These are phyloP conservation scores for Dromas ardeola DNA, from an alignment of 2,113 vertebrate species.

Conservation along the genomic window DNA sequence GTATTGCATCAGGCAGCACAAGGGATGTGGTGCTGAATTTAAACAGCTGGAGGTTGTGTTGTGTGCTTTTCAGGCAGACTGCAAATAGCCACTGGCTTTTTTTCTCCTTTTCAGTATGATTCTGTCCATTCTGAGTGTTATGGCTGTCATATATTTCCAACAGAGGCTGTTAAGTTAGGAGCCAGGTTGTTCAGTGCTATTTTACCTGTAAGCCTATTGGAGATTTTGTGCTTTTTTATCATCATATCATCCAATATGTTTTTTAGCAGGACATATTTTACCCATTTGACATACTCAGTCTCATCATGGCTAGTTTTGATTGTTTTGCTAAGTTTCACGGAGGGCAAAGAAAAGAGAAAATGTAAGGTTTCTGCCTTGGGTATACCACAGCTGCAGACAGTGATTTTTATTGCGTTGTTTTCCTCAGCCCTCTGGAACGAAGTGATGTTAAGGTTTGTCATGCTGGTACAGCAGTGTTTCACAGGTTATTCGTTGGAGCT, in stretches of 20 bases:
- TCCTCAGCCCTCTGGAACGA: not conserved
- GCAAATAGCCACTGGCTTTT: not conserved
- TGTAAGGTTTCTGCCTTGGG: not conserved
- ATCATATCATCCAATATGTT: not conserved
- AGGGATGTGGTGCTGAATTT: not conserved
- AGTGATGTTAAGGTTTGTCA: not conserved
- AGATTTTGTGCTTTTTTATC: not conserved
- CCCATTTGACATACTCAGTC: not conserved
- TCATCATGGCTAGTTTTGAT: not conserved
- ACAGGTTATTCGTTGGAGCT: not conserved
- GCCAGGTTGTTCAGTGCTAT: not conserved
- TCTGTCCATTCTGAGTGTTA: not conserved
- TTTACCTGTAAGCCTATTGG: not conserved
- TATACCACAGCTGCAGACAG: accelerated
- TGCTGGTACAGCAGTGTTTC: not conserved
- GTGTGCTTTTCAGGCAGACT: not conserved
- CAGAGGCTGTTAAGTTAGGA: not conserved
- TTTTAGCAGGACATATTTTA: not conserved
- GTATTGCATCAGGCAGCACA: not conserved
- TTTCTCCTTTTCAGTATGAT: not conserved
- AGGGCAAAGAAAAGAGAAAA: not conserved
- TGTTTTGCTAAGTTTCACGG: not conserved
- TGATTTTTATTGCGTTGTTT: not conserved
- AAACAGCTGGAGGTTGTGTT: not conserved
- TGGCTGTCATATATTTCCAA: not conserved